Conservation (phyloP, 2,888 invertebrate genomes). For the Troides aeacus region DNA sequence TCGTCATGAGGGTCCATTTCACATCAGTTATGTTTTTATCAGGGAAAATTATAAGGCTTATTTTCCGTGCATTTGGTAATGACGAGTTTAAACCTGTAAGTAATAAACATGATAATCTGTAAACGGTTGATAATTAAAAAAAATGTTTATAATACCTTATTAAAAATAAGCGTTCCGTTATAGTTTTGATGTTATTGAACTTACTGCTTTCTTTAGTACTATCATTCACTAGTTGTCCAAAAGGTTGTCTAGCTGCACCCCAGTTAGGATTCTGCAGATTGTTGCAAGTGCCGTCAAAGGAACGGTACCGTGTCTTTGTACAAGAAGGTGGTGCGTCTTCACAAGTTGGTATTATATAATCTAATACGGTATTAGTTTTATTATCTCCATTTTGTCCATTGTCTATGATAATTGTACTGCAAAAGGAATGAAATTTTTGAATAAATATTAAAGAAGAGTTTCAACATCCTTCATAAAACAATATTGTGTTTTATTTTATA, state of each 20-base stretch:
- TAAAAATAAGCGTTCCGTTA: neutral
- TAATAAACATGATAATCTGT: neutral
- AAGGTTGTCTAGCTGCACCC: slow-evolving; percentile 84
- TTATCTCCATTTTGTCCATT: neutral
- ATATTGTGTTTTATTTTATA: too few species aligned
- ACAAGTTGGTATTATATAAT: slow-evolving; percentile 1
- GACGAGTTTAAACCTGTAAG: neutral
- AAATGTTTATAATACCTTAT: neutral
- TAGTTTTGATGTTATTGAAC: neutral
- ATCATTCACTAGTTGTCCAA: slow-evolving; percentile 37
- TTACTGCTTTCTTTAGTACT: slow-evolving; percentile 11
- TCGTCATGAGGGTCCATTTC: slow-evolving; percentile 13
- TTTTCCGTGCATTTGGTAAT: slow-evolving; percentile 15
- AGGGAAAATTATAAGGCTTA: slow-evolving; percentile 6
- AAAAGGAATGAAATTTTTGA: neutral
- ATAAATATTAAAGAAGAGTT: too few species aligned
- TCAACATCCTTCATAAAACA: too few species aligned
- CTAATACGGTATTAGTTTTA: neutral
- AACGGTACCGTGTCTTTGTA: slow-evolving; percentile 4
- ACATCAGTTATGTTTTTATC: slow-evolving; percentile 3
- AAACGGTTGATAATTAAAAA: neutral
- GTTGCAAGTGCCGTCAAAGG: slow-evolving; percentile 93
- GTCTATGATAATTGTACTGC: neutral
- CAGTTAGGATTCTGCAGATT: slow-evolving; percentile 87
- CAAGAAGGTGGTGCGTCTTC: neutral